These are phyloP conservation scores for Paracentrotus lividus DNA, from an alignment of 53 echinoderm and acorn worm genomes.

Conservation along the genomic window DNA sequence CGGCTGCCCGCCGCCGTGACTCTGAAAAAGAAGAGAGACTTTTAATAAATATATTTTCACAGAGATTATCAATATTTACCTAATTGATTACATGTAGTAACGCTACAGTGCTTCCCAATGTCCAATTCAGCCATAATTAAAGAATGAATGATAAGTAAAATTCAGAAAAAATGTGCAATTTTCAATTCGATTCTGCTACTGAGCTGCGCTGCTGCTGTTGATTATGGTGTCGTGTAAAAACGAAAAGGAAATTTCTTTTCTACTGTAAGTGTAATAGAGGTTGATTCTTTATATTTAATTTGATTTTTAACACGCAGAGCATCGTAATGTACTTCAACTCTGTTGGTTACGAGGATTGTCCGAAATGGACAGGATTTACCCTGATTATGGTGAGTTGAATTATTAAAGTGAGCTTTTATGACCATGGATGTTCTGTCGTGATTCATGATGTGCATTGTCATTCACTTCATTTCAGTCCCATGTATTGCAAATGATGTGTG, in stretches of 20 bases:
- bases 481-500: not conserved
- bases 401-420: not conserved
- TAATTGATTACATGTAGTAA: constrained; percentile 83
- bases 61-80: constrained; percentile 58
- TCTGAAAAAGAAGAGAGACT: not conserved
- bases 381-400: not conserved
- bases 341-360: not conserved
- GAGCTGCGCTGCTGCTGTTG: too few relatives aligned
- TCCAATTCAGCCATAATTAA: constrained; percentile 81
- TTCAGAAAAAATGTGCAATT: not conserved
- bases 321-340: not conserved
- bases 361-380: not conserved
- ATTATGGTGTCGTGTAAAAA: not conserved
- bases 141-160: not conserved
- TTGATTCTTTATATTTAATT: not conserved
- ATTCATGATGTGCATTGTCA: not conserved
- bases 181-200: not conserved
- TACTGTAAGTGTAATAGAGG: too few relatives aligned
- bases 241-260: not conserved
- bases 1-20: not conserved
- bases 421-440: not conserved
- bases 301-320: not conserved
- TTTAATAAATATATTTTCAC: not conserved
- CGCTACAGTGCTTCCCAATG: constrained; percentile 83
- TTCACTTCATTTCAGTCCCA: not conserved